Evolutionary conservation across 2,113 vertebrate species (phyloP).

Genomic region (Sphaerodactylus townsendi): DNA sequence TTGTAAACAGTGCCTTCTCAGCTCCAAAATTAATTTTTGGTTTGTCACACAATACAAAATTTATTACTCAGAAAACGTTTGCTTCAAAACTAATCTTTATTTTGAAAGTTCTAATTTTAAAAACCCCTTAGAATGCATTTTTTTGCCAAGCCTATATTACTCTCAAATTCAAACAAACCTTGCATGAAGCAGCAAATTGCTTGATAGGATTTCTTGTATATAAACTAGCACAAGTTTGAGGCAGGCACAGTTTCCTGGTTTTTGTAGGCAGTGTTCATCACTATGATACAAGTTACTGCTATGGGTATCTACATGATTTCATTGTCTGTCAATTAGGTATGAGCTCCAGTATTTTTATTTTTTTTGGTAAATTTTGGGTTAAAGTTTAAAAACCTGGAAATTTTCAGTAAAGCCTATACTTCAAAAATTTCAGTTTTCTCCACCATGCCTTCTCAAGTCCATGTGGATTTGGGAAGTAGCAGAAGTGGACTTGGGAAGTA

Average conservation of each 20-base stretch:
- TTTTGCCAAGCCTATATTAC: constrained; percentile 33
- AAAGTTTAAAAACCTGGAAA: no score
- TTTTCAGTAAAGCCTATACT: no score
- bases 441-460: no score
- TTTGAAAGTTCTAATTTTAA: constrained; percentile 57
- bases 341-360: no score
- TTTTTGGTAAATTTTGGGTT: no score
- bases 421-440: no score
- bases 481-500: no score
- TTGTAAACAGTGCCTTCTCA: constrained; percentile 30
- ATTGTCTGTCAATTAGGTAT: no score
- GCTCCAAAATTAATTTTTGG: constrained; percentile 50
- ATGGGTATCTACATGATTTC: background rate
- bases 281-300: background rate
- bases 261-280: background rate
- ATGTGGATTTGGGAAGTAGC: no score
- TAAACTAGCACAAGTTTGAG: background rate
- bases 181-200: constrained; percentile 50
- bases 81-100: constrained; percentile 48
- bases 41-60: constrained; percentile 51
- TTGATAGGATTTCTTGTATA: background rate
- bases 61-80: constrained; percentile 48
- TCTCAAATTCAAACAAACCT: constrained; percentile 42
- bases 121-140: constrained; percentile 35
- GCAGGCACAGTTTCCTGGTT: background rate